phyloP scores from a whole-genome alignment of 2,888 invertebrate genomes.

The Stenchaetothrips biformis region DNA sequence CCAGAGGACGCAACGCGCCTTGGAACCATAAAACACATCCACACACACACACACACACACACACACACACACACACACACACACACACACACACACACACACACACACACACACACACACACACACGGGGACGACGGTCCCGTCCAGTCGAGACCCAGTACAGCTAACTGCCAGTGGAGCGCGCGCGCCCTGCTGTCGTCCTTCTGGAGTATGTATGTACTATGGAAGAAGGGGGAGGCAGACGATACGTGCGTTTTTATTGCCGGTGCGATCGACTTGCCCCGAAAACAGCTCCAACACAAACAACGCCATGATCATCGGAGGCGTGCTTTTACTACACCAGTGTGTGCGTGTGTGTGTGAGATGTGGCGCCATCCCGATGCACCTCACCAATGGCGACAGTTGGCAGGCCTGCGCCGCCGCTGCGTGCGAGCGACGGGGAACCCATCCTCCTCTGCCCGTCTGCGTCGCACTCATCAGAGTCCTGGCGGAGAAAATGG shows the following conservation, averaged over 20 bases:
- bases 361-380: neutral
- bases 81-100: neutral
- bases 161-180: too few species aligned
- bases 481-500: neutral
- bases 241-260: neutral
- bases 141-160: too few species aligned
- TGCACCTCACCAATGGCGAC: neutral
- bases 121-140: too few species aligned
- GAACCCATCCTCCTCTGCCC: neutral
- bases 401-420: neutral
- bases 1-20: neutral
- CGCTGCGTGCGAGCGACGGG: neutral
- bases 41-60: neutral
- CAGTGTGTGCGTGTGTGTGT: too few species aligned
- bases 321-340: too few species aligned
- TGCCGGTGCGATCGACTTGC: neutral
- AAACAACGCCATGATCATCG: too few species aligned
- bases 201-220: too few species aligned
- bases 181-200: too few species aligned
- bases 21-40: conserved; percentile 9
- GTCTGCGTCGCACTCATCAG: neutral
- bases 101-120: neutral
- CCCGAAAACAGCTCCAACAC: neutral
- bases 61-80: neutral
- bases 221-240: too few species aligned